A percentile compares a stretch with the other conserved stretches of the same genome.
Evolutionary conservation across 1,140 invertebrate species (phyloP).

Genomic region (Drosophila nasuta): DNA sequence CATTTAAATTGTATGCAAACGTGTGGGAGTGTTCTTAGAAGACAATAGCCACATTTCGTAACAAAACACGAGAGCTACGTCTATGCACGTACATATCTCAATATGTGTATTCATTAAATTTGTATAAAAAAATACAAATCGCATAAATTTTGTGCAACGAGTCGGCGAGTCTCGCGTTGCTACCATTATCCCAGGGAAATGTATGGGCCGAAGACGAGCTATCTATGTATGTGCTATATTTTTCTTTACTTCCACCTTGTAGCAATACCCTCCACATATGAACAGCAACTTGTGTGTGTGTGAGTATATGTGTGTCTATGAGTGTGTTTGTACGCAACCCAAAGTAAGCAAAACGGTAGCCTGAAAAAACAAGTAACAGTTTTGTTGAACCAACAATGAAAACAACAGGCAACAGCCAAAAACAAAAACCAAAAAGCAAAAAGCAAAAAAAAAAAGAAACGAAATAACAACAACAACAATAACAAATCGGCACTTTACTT

Average conservation of each 20-base stretch:
- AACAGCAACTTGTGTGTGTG: constrained; percentile 3
- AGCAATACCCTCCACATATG: constrained; percentile 38
- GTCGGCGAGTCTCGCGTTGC: constrained; percentile 42
- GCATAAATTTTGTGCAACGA: constrained; percentile 68
- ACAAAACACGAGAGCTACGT: not conserved
- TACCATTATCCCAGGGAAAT: constrained; percentile 29
- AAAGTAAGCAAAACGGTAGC: constrained; percentile 70
- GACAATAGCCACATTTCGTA: constrained; percentile 16
- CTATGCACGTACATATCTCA: constrained; percentile 34
- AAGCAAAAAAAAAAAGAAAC: constrained; percentile 5
- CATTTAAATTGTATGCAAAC: constrained; percentile 31
- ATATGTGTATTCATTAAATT: constrained; percentile 81
- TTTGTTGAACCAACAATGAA: constrained; percentile 74
- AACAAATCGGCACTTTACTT: constrained; percentile 75
- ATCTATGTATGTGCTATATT: constrained; percentile 66
- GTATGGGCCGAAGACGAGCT: constrained; percentile 23
- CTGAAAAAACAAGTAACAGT: constrained; percentile 80
- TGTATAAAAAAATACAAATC: constrained; percentile 81
- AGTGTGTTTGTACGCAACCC: constrained; percentile 39
- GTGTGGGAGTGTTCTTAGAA: constrained; percentile 30
- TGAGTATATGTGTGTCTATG: constrained; percentile 20
- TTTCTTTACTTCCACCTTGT: constrained; percentile 57
- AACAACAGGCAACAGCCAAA: constrained; percentile 57
- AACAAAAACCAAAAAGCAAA: constrained; percentile 15
- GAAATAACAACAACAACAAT: constrained; percentile 32